Conservation (phyloP, 2,888 invertebrate species). For the Arctia plantaginis region DNA sequence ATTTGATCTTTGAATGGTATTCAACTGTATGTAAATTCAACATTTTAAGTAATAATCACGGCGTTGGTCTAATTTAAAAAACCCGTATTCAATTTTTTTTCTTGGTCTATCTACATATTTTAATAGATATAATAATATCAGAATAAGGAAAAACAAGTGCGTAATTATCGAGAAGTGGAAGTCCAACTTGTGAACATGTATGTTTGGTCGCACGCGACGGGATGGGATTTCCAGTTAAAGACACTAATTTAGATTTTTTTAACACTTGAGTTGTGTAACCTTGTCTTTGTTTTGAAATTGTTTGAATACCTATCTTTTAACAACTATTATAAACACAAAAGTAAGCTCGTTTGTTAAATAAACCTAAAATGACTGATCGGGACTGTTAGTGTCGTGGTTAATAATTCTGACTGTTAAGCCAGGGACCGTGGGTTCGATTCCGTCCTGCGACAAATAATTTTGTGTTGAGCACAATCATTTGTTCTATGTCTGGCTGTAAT, state of each 20-base stretch:
- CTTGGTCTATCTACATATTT: background rate
- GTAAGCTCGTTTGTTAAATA: too few species aligned
- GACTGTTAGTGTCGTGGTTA: too few species aligned
- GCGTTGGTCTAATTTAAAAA: background rate
- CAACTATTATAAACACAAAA: background rate
- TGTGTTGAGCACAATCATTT: too few species aligned
- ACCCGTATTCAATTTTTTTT: background rate
- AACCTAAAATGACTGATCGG: too few species aligned
- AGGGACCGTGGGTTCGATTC: too few species aligned
- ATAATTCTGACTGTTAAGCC: too few species aligned
- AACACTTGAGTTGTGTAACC: background rate
- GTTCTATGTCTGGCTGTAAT: too few species aligned
- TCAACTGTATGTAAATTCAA: background rate
- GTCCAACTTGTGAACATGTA: background rate
- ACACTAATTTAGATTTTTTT: background rate
- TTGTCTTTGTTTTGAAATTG: background rate
- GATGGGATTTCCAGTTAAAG: constrained; percentile 1
- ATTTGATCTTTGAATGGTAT: background rate
- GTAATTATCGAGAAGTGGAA: constrained; percentile 4
- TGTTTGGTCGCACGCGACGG: background rate
- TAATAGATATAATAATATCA: background rate
- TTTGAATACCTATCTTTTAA: background rate
- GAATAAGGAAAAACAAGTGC: constrained; percentile 7
- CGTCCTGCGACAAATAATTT: too few species aligned
- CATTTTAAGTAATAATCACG: background rate